phyloP scores from a whole-genome alignment of 2,797 vertebrate species.

The Tragopan temminckii region DNA sequence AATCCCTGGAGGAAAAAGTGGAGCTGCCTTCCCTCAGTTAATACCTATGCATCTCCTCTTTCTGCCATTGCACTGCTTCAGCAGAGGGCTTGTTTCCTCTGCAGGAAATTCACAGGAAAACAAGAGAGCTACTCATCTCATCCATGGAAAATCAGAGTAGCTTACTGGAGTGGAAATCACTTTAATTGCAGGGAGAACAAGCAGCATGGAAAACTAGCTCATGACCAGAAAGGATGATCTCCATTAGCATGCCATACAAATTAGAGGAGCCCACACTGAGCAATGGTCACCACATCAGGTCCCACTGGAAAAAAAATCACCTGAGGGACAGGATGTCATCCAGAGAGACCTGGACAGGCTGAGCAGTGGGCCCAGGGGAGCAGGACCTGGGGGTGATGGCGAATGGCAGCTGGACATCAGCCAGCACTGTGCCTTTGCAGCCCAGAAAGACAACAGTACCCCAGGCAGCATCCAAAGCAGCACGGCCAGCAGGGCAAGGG shows the following conservation, averaged over 20 bases:
- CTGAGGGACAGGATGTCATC: too few species aligned
- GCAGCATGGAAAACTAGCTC: not conserved
- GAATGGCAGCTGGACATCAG: too few species aligned
- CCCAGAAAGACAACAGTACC: too few species aligned
- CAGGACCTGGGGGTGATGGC: too few species aligned
- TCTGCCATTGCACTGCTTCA: not conserved
- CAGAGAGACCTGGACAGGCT: too few species aligned
- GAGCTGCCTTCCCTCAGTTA: not conserved
- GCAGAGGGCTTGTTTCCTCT: not conserved
- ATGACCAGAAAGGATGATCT: not conserved
- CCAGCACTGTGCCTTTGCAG: too few species aligned
- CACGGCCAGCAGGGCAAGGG: too few species aligned
- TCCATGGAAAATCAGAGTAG: not conserved
- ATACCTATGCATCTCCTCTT: not conserved
- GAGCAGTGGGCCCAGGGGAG: too few species aligned
- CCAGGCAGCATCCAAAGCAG: too few species aligned
- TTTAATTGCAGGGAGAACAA: not conserved
- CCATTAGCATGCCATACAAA: accelerated
- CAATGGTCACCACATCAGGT: accelerated
- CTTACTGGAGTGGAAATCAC: not conserved
- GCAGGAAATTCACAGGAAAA: not conserved
- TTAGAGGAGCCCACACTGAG: not conserved
- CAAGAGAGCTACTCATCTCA: not conserved
- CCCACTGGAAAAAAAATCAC: too few species aligned
- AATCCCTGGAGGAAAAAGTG: conserved; percentile 22